Base-by-base conservation (phyloP, 2,113 vertebrate species). In the Odocoileus hemionus region DNA sequence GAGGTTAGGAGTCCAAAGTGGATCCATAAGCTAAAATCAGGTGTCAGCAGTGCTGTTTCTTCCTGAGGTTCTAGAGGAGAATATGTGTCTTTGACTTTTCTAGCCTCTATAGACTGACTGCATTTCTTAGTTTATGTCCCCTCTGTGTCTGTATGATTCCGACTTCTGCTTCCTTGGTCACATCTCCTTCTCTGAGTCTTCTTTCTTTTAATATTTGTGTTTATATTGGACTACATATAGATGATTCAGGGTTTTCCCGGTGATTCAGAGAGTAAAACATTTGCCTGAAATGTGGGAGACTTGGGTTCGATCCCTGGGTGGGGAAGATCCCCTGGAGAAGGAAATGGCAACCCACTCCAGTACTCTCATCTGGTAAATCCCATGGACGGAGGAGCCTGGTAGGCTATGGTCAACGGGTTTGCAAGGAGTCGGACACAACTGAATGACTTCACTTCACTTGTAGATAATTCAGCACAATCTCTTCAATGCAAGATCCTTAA, bases 401-500 rank as follows among this genome's bases (percentile, higher is more conserved):
- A 70, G 67, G n/a, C n/a, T 36, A 23, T 39, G 2, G n/a, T 70
- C 10, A 10, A 39, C 23, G n/a, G 67, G 67, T 19, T 39, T 9
- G 5, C n/a, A 70, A 39, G 23, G n/a, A 70, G 4, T 70, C 9
- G 0, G n/a, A 70, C 19, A 39, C 0, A 0, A 23, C 19, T 70
- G 67, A 70, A 10, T 5, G 10, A 58, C 10, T 58, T 58, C 57
- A 58, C 57, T 58, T 58, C 57, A 58, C 23, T 12, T 58, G 11
- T 25, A 58, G 10, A 70, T 23, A 70, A 87, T 67, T 14, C 21
- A 60, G n/a, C 43, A 52, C 67, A 50, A 67, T 47, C 3, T 54
- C 6, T 12, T 19, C 36, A 55, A 17, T 61, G 61, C 21, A 61
- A 64, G 17, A 74, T 21, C 14, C 9, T 86, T 80, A 79, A 57